A percentile compares a stretch with the other conserved stretches of the same genome.
Evolutionary conservation across 2,888 invertebrate species (phyloP).

Genomic region (Orthonevra nobilis): DNA sequence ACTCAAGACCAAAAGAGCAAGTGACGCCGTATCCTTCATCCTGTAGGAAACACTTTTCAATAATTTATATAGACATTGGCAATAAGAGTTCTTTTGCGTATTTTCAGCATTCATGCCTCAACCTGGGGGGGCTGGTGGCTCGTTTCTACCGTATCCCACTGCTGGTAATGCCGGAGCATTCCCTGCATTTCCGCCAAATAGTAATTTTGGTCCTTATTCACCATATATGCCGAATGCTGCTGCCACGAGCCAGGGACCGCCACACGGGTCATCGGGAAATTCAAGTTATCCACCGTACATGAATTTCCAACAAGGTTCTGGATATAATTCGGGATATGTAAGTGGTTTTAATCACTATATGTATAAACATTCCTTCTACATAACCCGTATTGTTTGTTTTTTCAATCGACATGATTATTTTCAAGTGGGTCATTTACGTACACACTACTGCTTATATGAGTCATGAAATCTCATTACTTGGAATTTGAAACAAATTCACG

Average conservation of each 20-base stretch:
- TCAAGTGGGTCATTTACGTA: too few species aligned
- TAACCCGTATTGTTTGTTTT: too few species aligned
- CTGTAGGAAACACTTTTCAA: too few species aligned
- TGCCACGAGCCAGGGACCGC: constrained; percentile 72
- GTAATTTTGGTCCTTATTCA: constrained; percentile 80
- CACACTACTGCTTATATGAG: too few species aligned
- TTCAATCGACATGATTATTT: too few species aligned
- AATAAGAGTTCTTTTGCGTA: not conserved
- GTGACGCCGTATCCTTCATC: constrained; percentile 81
- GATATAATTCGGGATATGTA: constrained; percentile 77
- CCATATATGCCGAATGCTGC: constrained; percentile 73
- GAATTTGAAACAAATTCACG: too few species aligned
- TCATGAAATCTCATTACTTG: too few species aligned
- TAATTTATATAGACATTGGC: not conserved
- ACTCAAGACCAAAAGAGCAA: constrained; percentile 85
- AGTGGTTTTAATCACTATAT: constrained; percentile 54
- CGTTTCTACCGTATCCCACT: constrained; percentile 83
- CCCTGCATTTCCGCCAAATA: constrained; percentile 78
- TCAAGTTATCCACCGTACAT: constrained; percentile 82
- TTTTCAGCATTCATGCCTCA: constrained; percentile 80
- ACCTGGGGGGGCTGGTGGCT: constrained; percentile 74
- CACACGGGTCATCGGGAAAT: constrained; percentile 72
- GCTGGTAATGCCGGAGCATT: constrained; percentile 77
- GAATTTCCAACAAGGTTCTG: constrained; percentile 78
- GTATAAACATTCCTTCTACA: too few species aligned